Base-by-base conservation (phyloP, 2,888 invertebrate species). In the Brenthis hecate region DNA sequence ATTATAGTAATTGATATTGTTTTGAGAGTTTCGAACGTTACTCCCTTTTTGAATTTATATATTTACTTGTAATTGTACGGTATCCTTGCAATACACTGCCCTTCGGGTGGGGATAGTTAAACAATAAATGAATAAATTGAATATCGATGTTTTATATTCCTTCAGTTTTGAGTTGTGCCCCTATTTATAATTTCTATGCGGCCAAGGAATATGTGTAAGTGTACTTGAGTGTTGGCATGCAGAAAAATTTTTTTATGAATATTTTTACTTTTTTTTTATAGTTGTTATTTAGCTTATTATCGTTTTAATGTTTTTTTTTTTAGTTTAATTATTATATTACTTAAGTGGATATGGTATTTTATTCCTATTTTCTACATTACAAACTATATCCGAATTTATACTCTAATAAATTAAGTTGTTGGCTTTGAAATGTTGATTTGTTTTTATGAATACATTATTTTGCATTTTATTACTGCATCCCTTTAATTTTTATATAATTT, bases 21-120 rank as follows among this genome's bases (percentile, higher is more conserved):
- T 89, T 89, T 80, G 79, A 80, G 70, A 80, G 85, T 82, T 87
- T 87, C 84, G 85, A 87, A 85, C 86, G 87, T 89, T 88, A 86
- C 84, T 86, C 87, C 85, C 85, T 86, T 90, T 76, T 88, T 87
- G 87, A 85, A 91, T 89, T 89, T 89, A 86, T 88, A 89, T 88
- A 89, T 88, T 85, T 88, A 84, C 81, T 86, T 86, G 85, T 89
- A 84, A 82, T 87, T 87, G 87, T 89, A 85, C 78, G 81, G 81
- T 85, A 81, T 80, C 84, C 86, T 85, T 79, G 88, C 87, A 85
- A 86, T 85, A 88, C 88, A 84, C 86, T 84, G 76, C 83, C 80
- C 78, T 84, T 81, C 81, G 74, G 78, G 78, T 78, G 88, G 87
- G 89, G 85, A 77, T 90, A 90, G 88, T 88, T 89, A 88, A 88